Percentiles rank a stretch among this genome's conserved stretches.
phyloP scores from a whole-genome alignment of 2,113 vertebrate genomes.

The Thinocorus orbignyianus region DNA sequence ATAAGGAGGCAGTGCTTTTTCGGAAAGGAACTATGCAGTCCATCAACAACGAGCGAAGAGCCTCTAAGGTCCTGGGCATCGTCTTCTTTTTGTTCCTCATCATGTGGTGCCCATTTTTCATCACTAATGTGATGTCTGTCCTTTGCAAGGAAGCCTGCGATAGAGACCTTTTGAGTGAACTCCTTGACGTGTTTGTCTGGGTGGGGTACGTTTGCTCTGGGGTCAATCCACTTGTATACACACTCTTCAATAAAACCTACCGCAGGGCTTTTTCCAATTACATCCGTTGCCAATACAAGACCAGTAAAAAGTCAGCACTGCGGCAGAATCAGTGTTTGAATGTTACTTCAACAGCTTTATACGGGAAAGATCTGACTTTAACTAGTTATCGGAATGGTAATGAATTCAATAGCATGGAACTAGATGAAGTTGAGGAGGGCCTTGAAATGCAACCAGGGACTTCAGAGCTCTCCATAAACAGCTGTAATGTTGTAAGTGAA shows the following conservation, averaged over 20 bases:
- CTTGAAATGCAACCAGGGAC: slow-evolving; percentile 82
- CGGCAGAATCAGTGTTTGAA: slow-evolving; percentile 82
- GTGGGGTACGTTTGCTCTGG: slow-evolving; percentile 98
- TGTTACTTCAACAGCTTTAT: slow-evolving; percentile 77
- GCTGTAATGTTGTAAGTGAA: slow-evolving; percentile 82
- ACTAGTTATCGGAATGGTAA: slow-evolving; percentile 80
- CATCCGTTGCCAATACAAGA: slow-evolving; percentile 87
- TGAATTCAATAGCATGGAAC: slow-evolving; percentile 72
- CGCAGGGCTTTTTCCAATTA: slow-evolving; percentile 94
- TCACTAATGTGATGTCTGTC: slow-evolving; percentile 94
- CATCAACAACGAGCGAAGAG: slow-evolving; percentile 95
- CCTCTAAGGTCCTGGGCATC: slow-evolving; percentile 96
- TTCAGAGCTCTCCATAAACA: slow-evolving; percentile 85
- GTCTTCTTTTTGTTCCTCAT: slow-evolving; percentile 98
- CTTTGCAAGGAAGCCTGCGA: slow-evolving; percentile 89
- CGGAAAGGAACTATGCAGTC: slow-evolving; percentile 97
- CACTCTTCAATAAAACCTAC: slow-evolving; percentile 97
- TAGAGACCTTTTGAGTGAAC: slow-evolving; percentile 84
- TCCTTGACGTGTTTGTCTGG: slow-evolving; percentile 97
- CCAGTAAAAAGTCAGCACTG: slow-evolving; percentile 68
- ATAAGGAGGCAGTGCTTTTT: slow-evolving; percentile 78
- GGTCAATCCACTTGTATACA: slow-evolving; percentile 96
- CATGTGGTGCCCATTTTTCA: slow-evolving; percentile 99
- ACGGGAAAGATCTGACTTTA: slow-evolving; percentile 81
- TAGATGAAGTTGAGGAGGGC: slow-evolving; percentile 75